Percentiles rank a stretch among this genome's conserved stretches.
phyloP scores from a whole-genome alignment of 1,140 invertebrate species.

The Polypedilum pembai region DNA sequence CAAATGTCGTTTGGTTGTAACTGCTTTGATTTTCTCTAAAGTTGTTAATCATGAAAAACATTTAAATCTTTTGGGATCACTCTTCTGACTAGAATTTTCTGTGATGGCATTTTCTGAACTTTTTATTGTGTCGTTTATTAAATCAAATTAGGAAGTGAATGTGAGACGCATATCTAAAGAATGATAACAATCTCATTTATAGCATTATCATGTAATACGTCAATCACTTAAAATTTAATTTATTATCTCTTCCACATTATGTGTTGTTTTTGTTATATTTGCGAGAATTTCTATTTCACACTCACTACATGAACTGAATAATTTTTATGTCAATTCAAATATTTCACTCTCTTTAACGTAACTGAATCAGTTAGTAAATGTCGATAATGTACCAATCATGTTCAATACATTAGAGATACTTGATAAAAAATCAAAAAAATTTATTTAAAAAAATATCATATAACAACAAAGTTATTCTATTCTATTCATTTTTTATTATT shows the following conservation, averaged over 20 bases:
- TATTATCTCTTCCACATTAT: background rate
- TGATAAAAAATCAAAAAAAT: no score
- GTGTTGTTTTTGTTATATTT: background rate
- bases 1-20: background rate
- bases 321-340: no score
- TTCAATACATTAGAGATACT: no score
- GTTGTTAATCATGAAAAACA: background rate
- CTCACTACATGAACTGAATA: no score
- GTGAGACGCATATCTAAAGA: no score
- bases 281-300: no score
- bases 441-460: no score
- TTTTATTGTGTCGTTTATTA: background rate
- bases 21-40: background rate
- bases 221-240: background rate
- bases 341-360: no score
- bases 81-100: background rate
- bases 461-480: no score
- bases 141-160: background rate
- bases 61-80: background rate
- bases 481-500: no score
- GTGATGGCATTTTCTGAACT: background rate
- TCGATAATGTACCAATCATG: no score
- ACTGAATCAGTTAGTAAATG: no score
- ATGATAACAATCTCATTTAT: slow-evolving; percentile 1
- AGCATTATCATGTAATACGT: slow-evolving; percentile 1